Base-by-base conservation (phyloP, 2,888 invertebrate species). In the Pterobdella sp. region DNA sequence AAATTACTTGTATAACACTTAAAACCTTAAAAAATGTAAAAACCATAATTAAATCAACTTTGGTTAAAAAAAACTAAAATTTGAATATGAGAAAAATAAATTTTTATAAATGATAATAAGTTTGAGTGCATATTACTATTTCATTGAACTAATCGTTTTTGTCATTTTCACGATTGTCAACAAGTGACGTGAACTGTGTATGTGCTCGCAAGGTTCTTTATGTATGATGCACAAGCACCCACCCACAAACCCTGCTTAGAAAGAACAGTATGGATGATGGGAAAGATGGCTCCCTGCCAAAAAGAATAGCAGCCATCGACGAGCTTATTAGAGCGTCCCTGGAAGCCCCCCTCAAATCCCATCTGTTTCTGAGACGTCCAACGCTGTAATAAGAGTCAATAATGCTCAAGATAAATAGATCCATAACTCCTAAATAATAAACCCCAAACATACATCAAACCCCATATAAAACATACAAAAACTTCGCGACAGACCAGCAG, bases 261-360 rank as follows among this genome's bases (percentile, higher is more conserved):
- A 26, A 78, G 72, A 4, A 74, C 49, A 60, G 81, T 81, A 71
- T 93, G 91, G 64, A 95, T 87, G 65, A 96, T 87, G 31, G 94
- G 92, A 82, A 96, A 91, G 65, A 90, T 88, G 69, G 92, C 95
- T 36, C 94, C 95, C 85, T 94, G 94, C 98, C 98, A 99, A 86
- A 96, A 99, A 0, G 95, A 95, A 83, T 98, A 98, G 84, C 98
- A 98, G 1, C 93, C 93, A 87, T 98, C 98, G 0, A 99, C 97
- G 77, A 98, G 86, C 85, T 98, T 98, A 85, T 98, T 97, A 1
- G 97, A 95, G 80, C 97, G 88, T 0, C 97, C 97, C 86, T 86
- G 85, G 82, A 98, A 98, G 7, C 97, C 98, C 37, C 97, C 97
- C 85, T 97, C 97, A 77, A 90, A 88, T 75, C 87, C 86, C 93